Evolutionary conservation across 2,888 invertebrate species (phyloP).

Genomic region (Diploptera punctata): DNA sequence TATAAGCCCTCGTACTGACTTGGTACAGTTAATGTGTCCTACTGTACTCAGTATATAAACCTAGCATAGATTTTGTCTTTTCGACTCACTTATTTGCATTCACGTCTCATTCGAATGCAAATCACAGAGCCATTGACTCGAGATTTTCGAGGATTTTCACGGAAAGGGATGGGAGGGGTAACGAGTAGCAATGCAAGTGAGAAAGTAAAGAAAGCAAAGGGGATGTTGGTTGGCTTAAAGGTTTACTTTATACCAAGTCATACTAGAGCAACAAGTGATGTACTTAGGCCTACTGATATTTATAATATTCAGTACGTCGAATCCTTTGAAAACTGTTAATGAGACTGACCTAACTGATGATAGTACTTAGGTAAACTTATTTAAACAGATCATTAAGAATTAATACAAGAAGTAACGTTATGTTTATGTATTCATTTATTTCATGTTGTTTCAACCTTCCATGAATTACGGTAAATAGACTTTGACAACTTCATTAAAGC

Average conservation of each 20-base stretch:
- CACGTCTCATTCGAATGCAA: conserved; percentile 34
- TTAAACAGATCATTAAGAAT: no score
- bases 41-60: background rate
- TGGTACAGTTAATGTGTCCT: conserved; percentile 1
- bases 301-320: no score
- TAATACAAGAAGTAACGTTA: no score
- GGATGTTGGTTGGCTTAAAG: background rate
- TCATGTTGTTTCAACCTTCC: no score
- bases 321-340: no score
- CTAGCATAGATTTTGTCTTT: conserved; percentile 32
- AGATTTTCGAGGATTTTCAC: conserved; percentile 27
- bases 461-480: no score
- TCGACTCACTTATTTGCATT: conserved; percentile 33
- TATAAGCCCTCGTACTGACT: background rate
- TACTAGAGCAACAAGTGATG: conserved; percentile 8
- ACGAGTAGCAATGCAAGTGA: background rate
- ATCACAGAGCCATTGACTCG: conserved; percentile 25
- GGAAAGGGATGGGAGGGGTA: background rate
- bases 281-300: no score
- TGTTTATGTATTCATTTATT: no score
- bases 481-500: no score
- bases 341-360: no score
- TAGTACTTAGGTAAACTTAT: no score
- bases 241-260: background rate
- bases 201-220: no score